Evolutionary conservation across 2,797 vertebrate species (phyloP), one percentile per base, ranked within the genome.

Genomic region (Geotrypetes seraphini): DNA sequence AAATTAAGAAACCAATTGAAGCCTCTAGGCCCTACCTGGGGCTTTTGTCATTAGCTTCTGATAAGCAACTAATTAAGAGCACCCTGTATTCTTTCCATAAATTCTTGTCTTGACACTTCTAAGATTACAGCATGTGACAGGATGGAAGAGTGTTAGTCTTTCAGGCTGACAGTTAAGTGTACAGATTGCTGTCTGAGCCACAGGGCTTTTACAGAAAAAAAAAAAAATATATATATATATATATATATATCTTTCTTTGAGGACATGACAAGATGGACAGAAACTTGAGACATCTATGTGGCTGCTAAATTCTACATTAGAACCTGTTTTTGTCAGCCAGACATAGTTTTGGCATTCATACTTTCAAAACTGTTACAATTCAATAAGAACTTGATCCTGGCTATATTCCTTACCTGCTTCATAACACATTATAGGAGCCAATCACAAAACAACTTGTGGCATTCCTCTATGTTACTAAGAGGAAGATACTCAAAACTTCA

Each of bases 161-260:
- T 73, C 68, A 69, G 52, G 41, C 63, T 81, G 77, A 70, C 70
- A 78, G 73, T 67, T 62, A 66, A 3, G 1, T 10, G 3, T 60
- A 57, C 61, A 69, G 71, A 73, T 61, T 57, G 64, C 65, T 64
- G 59, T 52, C 42, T 7, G 47, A 75, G 73, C 79, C 67, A 68
- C 47, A 41, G 76, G 74, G 69, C 60, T 69, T 64, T 50, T 57
- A 53, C 50, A 2, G 0, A 44, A 51, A 47, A 51, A 47, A 58
- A n/a, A n/a, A n/a, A n/a, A n/a, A n/a, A n/a, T n/a, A n/a, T n/a
- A n/a, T n/a, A n/a, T n/a, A n/a, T n/a, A n/a, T n/a, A n/a, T n/a
- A n/a, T n/a, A n/a, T n/a, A n/a, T n/a, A 56, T 59, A 63, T 45
- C 51, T 56, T 56, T 39, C 54, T 71, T 16, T 4, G 37, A 19